Conservation (phyloP, 2,888 invertebrate species). For the Ophion slaviceki region DNA sequence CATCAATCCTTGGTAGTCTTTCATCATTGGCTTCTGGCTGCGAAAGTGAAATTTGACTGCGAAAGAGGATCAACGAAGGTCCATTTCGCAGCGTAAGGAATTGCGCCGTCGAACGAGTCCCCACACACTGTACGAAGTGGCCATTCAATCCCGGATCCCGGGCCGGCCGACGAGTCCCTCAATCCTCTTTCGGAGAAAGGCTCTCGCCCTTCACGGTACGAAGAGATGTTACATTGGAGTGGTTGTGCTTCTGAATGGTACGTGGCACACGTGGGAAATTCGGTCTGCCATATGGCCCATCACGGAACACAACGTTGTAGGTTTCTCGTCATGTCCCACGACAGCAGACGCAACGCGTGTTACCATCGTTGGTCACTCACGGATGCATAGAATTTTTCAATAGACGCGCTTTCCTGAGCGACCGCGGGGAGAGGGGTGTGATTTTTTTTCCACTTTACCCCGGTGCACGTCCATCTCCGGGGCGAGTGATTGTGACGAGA, state of each 20-base stretch:
- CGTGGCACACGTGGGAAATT: conserved; percentile 65
- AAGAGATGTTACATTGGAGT: conserved; percentile 49
- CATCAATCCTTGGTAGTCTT: not conserved
- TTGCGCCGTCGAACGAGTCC: not conserved
- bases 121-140: not conserved
- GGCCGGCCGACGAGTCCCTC: not conserved
- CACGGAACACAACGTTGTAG: conserved; percentile 26
- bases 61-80: not conserved
- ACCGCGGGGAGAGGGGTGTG: conserved; percentile 55
- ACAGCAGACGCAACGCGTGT: conserved; percentile 5
- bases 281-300: conserved; percentile 51
- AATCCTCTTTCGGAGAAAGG: not conserved
- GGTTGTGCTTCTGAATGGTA: conserved; percentile 36
- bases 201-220: conserved; percentile 18
- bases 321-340: conserved; percentile 41
- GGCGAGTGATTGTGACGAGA: conserved; percentile 57
- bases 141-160: conserved; percentile 34
- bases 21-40: not conserved
- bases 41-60: not conserved
- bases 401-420: conserved; percentile 51
- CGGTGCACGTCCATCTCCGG: conserved; percentile 15
- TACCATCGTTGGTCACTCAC: conserved; percentile 63
- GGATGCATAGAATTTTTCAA: conserved; percentile 71
- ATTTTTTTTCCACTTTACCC: conserved; percentile 20
- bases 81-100: conserved; percentile 11